These are phyloP conservation scores for Thymelicus lineola DNA, from an alignment of 2,888 invertebrate species.

Conservation along the genomic window DNA sequence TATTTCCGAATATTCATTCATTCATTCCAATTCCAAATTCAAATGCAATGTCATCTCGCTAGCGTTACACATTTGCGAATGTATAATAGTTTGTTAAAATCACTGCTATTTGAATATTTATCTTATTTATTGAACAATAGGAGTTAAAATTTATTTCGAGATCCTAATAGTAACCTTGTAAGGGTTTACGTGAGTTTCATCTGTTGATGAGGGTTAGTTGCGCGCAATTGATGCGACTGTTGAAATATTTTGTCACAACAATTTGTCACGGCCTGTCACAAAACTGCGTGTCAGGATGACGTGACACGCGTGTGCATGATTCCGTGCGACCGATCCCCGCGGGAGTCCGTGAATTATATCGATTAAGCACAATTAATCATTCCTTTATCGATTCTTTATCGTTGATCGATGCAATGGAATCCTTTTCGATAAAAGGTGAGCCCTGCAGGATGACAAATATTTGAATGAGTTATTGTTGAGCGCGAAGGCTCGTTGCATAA, in stretches of 20 bases:
- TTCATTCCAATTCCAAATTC: slow-evolving; percentile 69
- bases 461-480: slow-evolving; percentile 55
- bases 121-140: slow-evolving; percentile 20
- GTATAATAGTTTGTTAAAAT: slow-evolving; percentile 37
- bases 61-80: slow-evolving; percentile 52
- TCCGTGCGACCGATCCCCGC: slow-evolving; percentile 45
- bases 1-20: slow-evolving; percentile 64
- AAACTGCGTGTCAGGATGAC: slow-evolving; percentile 75
- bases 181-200: slow-evolving; percentile 49
- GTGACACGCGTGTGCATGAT: slow-evolving; percentile 50
- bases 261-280: slow-evolving; percentile 81
- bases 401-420: slow-evolving; percentile 67
- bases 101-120: slow-evolving; percentile 22
- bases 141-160: neutral
- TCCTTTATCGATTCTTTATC: slow-evolving; percentile 72
- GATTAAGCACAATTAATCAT: slow-evolving; percentile 79
- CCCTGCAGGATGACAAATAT: slow-evolving; percentile 74
- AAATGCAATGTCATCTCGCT: slow-evolving; percentile 68
- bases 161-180: slow-evolving; percentile 23
- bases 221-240: slow-evolving; percentile 74
- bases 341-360: slow-evolving; percentile 76
- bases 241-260: slow-evolving; percentile 85
- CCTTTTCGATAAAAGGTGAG: slow-evolving; percentile 67
- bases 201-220: slow-evolving; percentile 62
- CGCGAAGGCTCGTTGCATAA: slow-evolving; percentile 38